Evolutionary conservation across 2,888 invertebrate genomes (phyloP).

Genomic region (Seira sanloemensis): DNA sequence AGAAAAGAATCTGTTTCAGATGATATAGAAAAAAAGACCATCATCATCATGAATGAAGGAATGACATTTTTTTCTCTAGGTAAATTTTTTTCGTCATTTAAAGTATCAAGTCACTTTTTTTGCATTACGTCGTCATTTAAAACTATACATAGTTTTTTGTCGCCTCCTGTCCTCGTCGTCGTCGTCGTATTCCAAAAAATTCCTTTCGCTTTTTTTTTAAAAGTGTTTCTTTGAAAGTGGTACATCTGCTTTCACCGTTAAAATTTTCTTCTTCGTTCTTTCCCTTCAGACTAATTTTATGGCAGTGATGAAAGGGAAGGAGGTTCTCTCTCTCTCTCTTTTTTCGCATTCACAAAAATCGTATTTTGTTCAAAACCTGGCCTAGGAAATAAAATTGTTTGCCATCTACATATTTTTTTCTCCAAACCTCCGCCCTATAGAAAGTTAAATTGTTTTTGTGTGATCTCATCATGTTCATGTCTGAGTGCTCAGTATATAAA

Average conservation of each 20-base stretch:
- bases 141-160: background rate
- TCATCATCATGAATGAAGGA: background rate
- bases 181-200: too few species aligned
- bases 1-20: background rate
- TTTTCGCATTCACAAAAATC: background rate
- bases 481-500: background rate
- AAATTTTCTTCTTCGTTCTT: background rate
- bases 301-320: constrained; percentile 67
- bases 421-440: background rate
- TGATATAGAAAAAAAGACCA: background rate
- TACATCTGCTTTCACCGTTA: background rate
- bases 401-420: background rate
- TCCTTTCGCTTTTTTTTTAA: background rate
- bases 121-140: background rate
- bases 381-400: too few species aligned
- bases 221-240: background rate
- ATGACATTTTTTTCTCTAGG: background rate
- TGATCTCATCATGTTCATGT: too few species aligned
- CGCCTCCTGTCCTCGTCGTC: too few species aligned
- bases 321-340: background rate
- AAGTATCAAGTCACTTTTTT: constrained; percentile 3
- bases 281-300: constrained; percentile 65
- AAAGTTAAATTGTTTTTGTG: background rate
- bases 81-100: background rate
- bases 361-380: background rate